Base-by-base conservation (phyloP, 2,888 invertebrate genomes). In the Pterostichus niger region DNA sequence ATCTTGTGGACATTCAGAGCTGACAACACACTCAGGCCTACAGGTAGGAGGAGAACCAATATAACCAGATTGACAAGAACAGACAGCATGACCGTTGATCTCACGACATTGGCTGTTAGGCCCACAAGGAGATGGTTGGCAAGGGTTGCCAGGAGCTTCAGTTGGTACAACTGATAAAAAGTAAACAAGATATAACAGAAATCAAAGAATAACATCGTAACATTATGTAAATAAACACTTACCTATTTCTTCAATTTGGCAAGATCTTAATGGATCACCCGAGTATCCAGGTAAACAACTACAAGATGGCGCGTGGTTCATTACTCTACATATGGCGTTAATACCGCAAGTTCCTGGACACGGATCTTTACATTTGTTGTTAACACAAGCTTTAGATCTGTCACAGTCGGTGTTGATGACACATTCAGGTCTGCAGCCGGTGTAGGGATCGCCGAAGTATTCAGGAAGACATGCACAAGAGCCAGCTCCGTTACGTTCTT, bases 341-440 rank as follows among this genome's bases (percentile, higher is more conserved):
- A 92, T 87, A 13, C 93, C 93, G 86, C 93, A 93, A 0, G 92
- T 91, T 73, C 92, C 92, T 11, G 90, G 90, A 84, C 93, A 93
- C 85, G 92, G 91, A 87, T 93, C 92, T 64, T 91, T 87, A 86
- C 95, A 95, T 87, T 93, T 92, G 86, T 94, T 93, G 88, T 94
- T 94, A 81, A 92, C 91, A 86, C 95, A 95, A 24, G 94, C 93
- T 86, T 92, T 92, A 78, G 92, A 92, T 82, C 91, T 90, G 64
- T 91, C 89, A 87, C 95, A 95, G 86, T 95, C 94, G 0, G 93
- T 91, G 87, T 93, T 94, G 75, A 92, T 91, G 11, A 93, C 91
- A 88, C 94, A 95, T 89, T 94, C 94, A 1, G 94, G 94, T 84
- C 94, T 91, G 88, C 95, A 94, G 83, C 93, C 92, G 35, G 92